Percentiles rank a stretch among this genome's conserved stretches.
phyloP scores from a whole-genome alignment of 30 jellyfish, hydroid and myxozoan species.

The Aurelia sp. region DNA sequence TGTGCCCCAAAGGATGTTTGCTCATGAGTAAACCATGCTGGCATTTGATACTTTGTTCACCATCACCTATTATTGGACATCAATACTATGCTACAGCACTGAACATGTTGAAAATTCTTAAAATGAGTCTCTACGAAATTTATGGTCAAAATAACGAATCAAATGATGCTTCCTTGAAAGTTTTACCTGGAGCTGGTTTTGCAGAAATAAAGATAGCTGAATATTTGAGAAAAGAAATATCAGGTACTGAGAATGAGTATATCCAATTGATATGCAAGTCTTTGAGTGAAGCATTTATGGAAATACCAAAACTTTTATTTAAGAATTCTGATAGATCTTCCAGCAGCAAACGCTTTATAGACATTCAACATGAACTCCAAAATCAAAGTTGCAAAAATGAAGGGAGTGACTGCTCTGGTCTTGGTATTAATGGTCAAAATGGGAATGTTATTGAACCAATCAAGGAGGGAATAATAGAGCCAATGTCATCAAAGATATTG shows the following conservation, averaged over 20 bases:
- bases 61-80: conserved; percentile 51
- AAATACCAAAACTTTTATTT: conserved; percentile 42
- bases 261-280: conserved; percentile 18
- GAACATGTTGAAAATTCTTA: conserved; percentile 44
- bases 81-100: conserved; percentile 49
- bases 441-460: conserved; percentile 21
- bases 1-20: neutral
- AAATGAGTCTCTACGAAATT: conserved; percentile 29
- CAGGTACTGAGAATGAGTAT: neutral
- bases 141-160: conserved; percentile 26
- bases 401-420: neutral
- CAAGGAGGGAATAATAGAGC: conserved; percentile 46
- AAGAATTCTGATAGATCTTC: conserved; percentile 28
- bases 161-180: neutral
- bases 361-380: neutral
- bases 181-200: conserved; percentile 67
- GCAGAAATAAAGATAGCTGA: conserved; percentile 29
- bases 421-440: conserved; percentile 36
- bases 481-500: conserved; percentile 65
- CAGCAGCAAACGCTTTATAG: conserved; percentile 14
- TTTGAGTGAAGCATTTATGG: conserved; percentile 42
- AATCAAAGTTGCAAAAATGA: neutral
- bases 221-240: conserved; percentile 1
- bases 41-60: conserved; percentile 53
- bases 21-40: conserved; percentile 18